phyloP scores from a whole-genome alignment of 2,888 invertebrate species.

The Temnothorax unifasciatus region DNA sequence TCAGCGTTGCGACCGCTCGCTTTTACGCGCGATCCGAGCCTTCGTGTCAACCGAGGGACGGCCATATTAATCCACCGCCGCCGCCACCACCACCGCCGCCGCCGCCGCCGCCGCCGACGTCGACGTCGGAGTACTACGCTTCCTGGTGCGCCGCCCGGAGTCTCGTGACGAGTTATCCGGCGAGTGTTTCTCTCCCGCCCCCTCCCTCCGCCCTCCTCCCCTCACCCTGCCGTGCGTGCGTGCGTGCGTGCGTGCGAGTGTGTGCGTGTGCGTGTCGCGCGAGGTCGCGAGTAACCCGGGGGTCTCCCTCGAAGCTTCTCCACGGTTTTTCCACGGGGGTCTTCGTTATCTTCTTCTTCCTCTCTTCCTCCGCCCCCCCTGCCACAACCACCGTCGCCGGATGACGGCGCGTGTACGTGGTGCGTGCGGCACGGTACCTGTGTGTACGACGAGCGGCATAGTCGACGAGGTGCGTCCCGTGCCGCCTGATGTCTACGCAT shows the following conservation, averaged over 20 bases:
- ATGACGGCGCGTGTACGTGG: conserved; percentile 74
- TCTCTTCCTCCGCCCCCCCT: not conserved
- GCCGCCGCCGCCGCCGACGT: not conserved
- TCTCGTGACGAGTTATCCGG: conserved; percentile 20
- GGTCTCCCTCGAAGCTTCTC: not conserved
- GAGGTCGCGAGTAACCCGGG: not conserved
- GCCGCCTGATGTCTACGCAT: conserved; percentile 75
- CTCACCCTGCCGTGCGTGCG: conserved; percentile 36
- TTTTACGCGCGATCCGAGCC: conserved; percentile 71
- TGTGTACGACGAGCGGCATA: conserved; percentile 71
- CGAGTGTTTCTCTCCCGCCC: conserved; percentile 20
- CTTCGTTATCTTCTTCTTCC: not conserved
- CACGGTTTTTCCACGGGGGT: not conserved
- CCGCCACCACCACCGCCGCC: conserved; percentile 58
- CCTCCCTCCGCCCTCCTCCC: not conserved
- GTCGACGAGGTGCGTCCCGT: conserved; percentile 67
- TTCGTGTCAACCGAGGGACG: conserved; percentile 74
- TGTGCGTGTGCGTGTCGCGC: conserved; percentile 3
- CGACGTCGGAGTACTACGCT: not conserved
- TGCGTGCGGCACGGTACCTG: conserved; percentile 72
- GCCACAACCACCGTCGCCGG: conserved; percentile 58
- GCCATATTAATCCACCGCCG: conserved; percentile 76
- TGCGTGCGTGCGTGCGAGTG: conserved; percentile 28
- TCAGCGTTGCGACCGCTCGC: conserved; percentile 54
- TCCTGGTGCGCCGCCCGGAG: conserved; percentile 40